Evolutionary conservation across 2,888 invertebrate species (phyloP).

Genomic region (Polydrusus pterygomalis): DNA sequence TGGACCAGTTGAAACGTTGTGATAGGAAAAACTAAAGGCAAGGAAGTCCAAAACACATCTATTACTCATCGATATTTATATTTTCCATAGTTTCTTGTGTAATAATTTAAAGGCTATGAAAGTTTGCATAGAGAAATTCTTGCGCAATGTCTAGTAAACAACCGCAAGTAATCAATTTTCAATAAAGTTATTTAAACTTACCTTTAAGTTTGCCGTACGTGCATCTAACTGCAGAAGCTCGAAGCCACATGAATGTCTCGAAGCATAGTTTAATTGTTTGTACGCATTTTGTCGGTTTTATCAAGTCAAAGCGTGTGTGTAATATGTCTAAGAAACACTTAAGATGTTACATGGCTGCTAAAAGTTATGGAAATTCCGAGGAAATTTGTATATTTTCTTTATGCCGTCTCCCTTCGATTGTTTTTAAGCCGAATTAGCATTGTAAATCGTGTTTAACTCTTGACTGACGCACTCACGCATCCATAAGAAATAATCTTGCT

Average conservation of each 20-base stretch:
- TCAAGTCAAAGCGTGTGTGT: conserved; percentile 35
- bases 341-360: conserved; percentile 30
- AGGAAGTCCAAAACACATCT: no score
- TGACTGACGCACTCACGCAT: neutral
- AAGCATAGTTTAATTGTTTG: conserved; percentile 47
- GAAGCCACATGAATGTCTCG: conserved; percentile 52
- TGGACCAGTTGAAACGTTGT: no score
- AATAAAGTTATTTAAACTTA: conserved; percentile 41
- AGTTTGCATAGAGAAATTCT: conserved; percentile 2
- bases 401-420: neutral
- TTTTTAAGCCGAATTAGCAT: neutral
- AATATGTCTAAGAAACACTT: conserved; percentile 31
- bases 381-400: conserved; percentile 24
- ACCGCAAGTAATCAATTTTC: conserved; percentile 40
- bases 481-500: no score
- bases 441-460: neutral
- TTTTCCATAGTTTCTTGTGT: no score
- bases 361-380: conserved; percentile 13
- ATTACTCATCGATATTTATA: no score
- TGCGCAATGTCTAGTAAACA: conserved; percentile 22
- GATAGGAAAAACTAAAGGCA: no score
- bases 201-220: conserved; percentile 41
- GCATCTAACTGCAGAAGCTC: conserved; percentile 50
- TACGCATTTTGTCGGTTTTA: conserved; percentile 49
- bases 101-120: neutral